Evolutionary conservation across 2,113 vertebrate species (phyloP).

Genomic region (zebrafish (Danio rerio)): GRCz12tu NC_133198.1:33643001-33643500

Average conservation of each 20-base stretch:
- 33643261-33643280: constrained; percentile 21
- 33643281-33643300: neutral
- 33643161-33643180: neutral
- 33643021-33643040: neutral
- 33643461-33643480: too few relatives aligned
- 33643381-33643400: too few relatives aligned
- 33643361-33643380: neutral
- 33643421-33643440: too few relatives aligned
- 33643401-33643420: too few relatives aligned
- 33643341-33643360: constrained; percentile 6
- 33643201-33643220: neutral
- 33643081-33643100: neutral
- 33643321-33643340: neutral
- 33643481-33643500: too few relatives aligned
- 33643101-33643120: neutral
- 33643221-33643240: neutral
- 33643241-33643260: neutral
- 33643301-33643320: neutral
- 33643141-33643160: neutral
- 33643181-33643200: neutral
- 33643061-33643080: neutral
- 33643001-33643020: constrained; percentile 1
- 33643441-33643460: too few relatives aligned
- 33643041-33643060: neutral
- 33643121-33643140: neutral